These are phyloP conservation scores for Drosophila birchii DNA, from an alignment of 2,888 invertebrate species.

Conservation along the genomic window DNA sequence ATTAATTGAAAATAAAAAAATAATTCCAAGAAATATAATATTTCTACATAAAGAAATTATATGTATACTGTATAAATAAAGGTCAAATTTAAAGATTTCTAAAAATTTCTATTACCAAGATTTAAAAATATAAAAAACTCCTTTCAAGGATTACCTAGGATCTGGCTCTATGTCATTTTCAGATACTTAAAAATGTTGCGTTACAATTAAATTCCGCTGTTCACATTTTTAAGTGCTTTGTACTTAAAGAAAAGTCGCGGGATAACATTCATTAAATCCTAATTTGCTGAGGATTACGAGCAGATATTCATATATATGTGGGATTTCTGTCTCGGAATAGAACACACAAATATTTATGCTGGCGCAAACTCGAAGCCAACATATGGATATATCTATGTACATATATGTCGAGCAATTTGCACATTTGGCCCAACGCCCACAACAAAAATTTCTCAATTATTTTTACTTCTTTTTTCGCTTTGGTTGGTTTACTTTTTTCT, in stretches of 20 bases:
- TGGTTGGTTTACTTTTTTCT: slow-evolving; percentile 11
- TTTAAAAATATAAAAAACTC: not conserved
- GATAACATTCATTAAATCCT: slow-evolving; percentile 52
- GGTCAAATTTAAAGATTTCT: too few relatives aligned
- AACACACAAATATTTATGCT: not conserved
- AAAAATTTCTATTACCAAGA: not conserved
- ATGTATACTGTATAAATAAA: not conserved
- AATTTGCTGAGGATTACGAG: slow-evolving; percentile 52
- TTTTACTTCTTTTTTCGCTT: slow-evolving; percentile 21
- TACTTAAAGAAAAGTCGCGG: slow-evolving; percentile 27
- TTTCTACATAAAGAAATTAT: not conserved
- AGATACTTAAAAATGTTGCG: slow-evolving; percentile 21
- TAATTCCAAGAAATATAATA: too few relatives aligned
- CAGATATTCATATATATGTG: slow-evolving; percentile 38
- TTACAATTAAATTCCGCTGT: slow-evolving; percentile 26
- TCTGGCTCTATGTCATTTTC: not conserved
- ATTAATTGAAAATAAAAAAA: not conserved
- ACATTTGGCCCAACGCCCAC: slow-evolving; percentile 40
- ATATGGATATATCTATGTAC: slow-evolving; percentile 11
- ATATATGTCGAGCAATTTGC: slow-evolving; percentile 25
- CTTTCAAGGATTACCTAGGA: not conserved
- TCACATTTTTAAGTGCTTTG: slow-evolving; percentile 3
- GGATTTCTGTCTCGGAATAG: slow-evolving; percentile 27
- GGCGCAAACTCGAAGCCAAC: not conserved
- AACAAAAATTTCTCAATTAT: slow-evolving; percentile 68